phyloP scores from a whole-genome alignment of 2,113 vertebrate species.

The Muscicapa adusta region DNA sequence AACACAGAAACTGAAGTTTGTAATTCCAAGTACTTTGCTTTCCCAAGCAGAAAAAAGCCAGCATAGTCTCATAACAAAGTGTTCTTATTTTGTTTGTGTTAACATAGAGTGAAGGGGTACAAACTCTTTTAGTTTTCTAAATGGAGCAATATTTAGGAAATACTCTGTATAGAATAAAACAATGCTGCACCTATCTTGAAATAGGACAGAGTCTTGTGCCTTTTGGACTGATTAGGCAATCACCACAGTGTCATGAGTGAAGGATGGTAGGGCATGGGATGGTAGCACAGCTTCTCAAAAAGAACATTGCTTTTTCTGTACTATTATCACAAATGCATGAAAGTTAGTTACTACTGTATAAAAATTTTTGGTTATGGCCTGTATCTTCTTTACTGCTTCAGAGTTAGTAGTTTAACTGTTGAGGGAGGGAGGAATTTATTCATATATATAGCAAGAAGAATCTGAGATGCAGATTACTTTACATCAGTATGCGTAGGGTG shows the following conservation, averaged over 20 bases:
- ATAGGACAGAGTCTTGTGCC: neutral
- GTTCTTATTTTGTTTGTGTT: neutral
- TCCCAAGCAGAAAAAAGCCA: neutral
- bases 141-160: neutral
- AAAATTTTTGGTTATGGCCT: neutral
- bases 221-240: neutral
- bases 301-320: neutral
- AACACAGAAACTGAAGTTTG: neutral
- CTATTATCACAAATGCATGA: neutral
- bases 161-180: neutral
- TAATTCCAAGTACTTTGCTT: neutral
- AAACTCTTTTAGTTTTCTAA: neutral
- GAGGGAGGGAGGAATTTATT: neutral
- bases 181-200: fast-evolving
- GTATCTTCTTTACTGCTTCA: neutral
- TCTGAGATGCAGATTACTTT: neutral
- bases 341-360: neutral
- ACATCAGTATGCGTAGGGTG: neutral
- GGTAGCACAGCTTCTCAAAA: neutral
- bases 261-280: neutral
- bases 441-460: neutral
- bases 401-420: neutral
- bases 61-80: neutral
- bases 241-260: neutral
- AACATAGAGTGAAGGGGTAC: neutral